Evolutionary conservation across 2,113 vertebrate species (phyloP).

Genomic region (Okapia johnstoni): DNA sequence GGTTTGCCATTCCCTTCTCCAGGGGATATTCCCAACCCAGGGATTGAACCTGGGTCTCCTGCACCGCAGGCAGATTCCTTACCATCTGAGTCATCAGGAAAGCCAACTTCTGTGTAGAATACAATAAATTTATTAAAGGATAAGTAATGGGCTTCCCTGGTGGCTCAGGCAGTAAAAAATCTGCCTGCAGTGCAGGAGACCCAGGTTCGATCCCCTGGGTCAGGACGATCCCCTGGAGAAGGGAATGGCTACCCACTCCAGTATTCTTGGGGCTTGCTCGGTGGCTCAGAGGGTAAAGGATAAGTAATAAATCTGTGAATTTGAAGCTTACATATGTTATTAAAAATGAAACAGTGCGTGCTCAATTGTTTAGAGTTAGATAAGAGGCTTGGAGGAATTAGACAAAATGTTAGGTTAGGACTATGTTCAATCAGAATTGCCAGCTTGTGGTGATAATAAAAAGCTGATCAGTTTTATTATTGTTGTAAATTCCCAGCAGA

Average conservation of each 20-base stretch:
- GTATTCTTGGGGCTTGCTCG: neutral
- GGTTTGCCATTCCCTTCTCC: too few relatives aligned
- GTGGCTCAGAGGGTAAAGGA: neutral
- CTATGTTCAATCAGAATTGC: neutral
- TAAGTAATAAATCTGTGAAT: neutral
- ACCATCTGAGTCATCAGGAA: neutral
- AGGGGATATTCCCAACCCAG: too few relatives aligned
- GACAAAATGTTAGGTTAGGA: neutral
- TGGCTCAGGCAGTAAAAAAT: neutral
- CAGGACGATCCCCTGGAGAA: neutral
- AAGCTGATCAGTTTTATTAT: neutral
- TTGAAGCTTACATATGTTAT: neutral
- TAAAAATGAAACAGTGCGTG: neutral
- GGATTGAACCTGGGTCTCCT: too few relatives aligned
- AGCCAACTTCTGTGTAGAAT: neutral
- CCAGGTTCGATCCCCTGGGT: neutral
- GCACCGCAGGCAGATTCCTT: too few relatives aligned
- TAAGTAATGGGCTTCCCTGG: neutral
- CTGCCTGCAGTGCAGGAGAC: neutral
- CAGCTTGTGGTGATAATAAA: neutral
- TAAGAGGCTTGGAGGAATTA: neutral
- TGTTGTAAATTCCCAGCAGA: neutral
- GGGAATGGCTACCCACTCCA: neutral
- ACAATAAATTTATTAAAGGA: too few relatives aligned
- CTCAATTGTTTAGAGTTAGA: neutral